Percentiles rank a stretch among this genome's conserved stretches.
These are phyloP conservation scores for Orchestia grillus DNA, from an alignment of 1,140 invertebrate species.

Conservation along the genomic window DNA sequence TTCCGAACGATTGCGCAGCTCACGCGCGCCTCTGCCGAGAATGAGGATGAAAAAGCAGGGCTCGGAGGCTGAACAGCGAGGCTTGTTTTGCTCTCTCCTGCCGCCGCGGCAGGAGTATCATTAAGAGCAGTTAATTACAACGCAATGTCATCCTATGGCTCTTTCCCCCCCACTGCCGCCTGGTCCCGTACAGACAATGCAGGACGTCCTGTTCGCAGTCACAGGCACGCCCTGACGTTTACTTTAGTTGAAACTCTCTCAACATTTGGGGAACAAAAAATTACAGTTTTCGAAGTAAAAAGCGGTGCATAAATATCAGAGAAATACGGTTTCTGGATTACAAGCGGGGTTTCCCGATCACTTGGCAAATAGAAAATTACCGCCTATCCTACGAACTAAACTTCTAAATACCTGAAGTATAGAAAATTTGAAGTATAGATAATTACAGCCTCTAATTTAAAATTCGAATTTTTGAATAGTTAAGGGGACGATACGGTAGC, in stretches of 20 bases:
- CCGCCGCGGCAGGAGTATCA: background rate
- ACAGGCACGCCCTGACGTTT: background rate
- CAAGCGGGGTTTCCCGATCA: no score
- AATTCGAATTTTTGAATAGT: no score
- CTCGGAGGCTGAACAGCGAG: background rate
- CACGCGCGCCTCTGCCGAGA: background rate
- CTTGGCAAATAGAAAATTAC: no score
- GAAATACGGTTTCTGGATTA: no score
- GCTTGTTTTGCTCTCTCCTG: background rate
- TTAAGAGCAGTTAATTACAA: slow-evolving; percentile 2
- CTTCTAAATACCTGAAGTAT: no score
- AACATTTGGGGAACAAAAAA: no score
- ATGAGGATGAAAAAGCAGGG: background rate
- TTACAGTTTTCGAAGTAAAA: no score
- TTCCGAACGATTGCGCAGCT: background rate
- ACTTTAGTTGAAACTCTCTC: background rate
- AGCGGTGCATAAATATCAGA: no score
- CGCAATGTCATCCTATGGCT: background rate
- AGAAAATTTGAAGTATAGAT: no score
- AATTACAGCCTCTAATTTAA: no score
- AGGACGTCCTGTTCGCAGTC: background rate
- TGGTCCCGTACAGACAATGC: background rate
- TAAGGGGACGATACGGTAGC: no score
- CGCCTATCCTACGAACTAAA: no score
- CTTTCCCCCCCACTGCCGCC: background rate